Base-by-base conservation (phyloP, 2,888 invertebrate genomes). In the Metacarcinus magister region DNA sequence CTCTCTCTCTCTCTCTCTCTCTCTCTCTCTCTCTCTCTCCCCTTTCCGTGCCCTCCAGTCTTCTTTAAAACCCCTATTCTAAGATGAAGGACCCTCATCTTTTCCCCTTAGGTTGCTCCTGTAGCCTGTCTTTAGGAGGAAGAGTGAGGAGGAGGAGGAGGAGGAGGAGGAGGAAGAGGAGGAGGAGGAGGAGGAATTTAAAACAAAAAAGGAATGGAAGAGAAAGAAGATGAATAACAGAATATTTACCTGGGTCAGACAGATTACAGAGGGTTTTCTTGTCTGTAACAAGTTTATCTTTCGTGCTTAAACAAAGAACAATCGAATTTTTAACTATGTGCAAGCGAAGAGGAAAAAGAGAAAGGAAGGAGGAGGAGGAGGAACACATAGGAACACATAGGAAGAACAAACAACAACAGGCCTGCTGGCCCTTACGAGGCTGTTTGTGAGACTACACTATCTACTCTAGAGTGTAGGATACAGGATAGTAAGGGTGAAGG, bases 1-100 rank as follows among this genome's bases (percentile, higher is more conserved):
- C 67, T 67, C 67, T 67, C 67, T 67, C 67, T 67, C 67, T 67
- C 67, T 67, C 67, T 67, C 67, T 67, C 67, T 67, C 67, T 67
- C 67, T 67, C 67, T 67, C 67, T 67, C 67, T 67, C 67, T 67
- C 67, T 67, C 67, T 67, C 67, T 67, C n/a, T n/a, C 67, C n/a
- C 67, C n/a, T n/a, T 67, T n/a, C 7, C 54, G 54, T 54, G n/a
- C 67, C 67, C 67, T 67, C 23, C 67, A 67, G 67, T n/a, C 67
- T 67, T 67, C 67, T 67, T 67, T 67, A 67, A 67, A n/a, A 67
- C 23, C 67, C 23, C 67, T 2, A 67, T 67, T 67, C 67, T 67
- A 3, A n/a, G 7, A 67, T 67, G 67, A 67, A 67, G 67, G n/a
- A 67, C 67, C n/a, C 67, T 67, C n/a, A 67, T n/a, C 67, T 67